Evolutionary conservation across 2,113 vertebrate species (phyloP), one percentile per base, ranked within the genome.

Genomic region (Nettapus auritus): DNA sequence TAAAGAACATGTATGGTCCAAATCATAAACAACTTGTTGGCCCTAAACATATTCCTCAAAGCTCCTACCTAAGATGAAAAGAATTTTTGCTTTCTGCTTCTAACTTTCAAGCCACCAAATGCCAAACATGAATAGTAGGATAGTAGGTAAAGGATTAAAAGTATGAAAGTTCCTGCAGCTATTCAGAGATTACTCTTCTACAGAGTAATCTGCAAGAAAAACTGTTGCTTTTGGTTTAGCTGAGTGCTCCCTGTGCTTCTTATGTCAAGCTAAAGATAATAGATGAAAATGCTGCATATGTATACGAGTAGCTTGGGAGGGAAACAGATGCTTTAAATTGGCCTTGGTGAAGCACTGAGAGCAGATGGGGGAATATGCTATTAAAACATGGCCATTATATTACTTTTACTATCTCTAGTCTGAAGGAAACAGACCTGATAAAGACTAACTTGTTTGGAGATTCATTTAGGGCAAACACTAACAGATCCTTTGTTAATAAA

Each of bases 271-370:
- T 88, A 68, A 96, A 91, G 82, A 91, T 90, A 96, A 92, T 8
- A 88, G 59, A 94, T 80, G 52, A 93, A 91, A 92, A 91, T 60
- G 38, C 73, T 89, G 88, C 67, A 80, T 55, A 82, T 64, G 56
- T 34, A 63, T 57, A 83, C 0, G 2, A 89, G 55, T 42, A 75
- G 52, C 56, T 90, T 86, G 88, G 66, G 88, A 95, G 36, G 6
- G 46, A 93, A 95, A 57, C 70, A 93, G 83, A 96, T 96, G 77
- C 68, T 93, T 95, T 82, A 82, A 90, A 86, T 33, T 85, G 77
- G 77, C 77, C 73, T 88, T 80, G 57, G 44, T 60, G 74, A 92
- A 89, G 62, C 52, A 74, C 40, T 82, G 48, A 75, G 36, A 82
- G n/a, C 46, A 89, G 63, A 86, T 50, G 78, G 74, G 74, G 66